phyloP scores from a whole-genome alignment of 2,888 invertebrate genomes.

The Tigriopus californicus region DNA sequence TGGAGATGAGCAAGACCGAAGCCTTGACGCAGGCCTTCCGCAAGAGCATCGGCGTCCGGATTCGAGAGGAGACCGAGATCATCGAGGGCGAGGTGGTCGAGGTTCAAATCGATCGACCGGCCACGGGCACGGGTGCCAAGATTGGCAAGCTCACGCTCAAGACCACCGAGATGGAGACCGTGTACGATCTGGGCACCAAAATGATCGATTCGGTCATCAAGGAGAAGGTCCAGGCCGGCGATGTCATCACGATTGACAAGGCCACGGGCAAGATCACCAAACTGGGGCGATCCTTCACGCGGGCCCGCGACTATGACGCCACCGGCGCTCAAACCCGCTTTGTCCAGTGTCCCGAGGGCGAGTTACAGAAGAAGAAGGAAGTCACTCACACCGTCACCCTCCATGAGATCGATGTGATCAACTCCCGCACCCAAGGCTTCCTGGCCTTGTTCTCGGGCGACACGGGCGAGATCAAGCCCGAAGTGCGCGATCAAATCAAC shows the following conservation, averaged over 20 bases:
- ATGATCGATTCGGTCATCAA: conserved; percentile 92
- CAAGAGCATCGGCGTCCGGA: conserved; percentile 67
- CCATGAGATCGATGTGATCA: conserved; percentile 99
- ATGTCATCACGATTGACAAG: conserved; percentile 95
- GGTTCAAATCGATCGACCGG: conserved; percentile 85
- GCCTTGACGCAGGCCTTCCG: conserved; percentile 80
- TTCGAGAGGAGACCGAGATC: conserved; percentile 92
- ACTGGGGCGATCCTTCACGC: conserved; percentile 80
- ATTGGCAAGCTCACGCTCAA: conserved; percentile 87
- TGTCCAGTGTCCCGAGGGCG: conserved; percentile 96
- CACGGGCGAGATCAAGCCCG: conserved; percentile 94
- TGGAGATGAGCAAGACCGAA: conserved; percentile 98
- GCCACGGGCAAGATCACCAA: conserved; percentile 84
- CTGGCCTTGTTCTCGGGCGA: conserved; percentile 95
- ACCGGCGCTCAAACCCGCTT: conserved; percentile 51
- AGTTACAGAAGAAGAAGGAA: conserved; percentile 91
- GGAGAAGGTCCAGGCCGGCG: conserved; percentile 86
- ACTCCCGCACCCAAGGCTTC: conserved; percentile 92
- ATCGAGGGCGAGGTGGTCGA: conserved; percentile 98
- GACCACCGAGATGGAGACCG: conserved; percentile 99
- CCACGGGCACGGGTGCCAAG: conserved; percentile 66
- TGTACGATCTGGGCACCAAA: conserved; percentile 93
- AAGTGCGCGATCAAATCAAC: conserved; percentile 95
- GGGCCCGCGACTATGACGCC: conserved; percentile 94
- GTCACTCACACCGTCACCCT: conserved; percentile 90